Base-by-base conservation (phyloP, 2,888 invertebrate genomes). In the Smittia sp. region DNA sequence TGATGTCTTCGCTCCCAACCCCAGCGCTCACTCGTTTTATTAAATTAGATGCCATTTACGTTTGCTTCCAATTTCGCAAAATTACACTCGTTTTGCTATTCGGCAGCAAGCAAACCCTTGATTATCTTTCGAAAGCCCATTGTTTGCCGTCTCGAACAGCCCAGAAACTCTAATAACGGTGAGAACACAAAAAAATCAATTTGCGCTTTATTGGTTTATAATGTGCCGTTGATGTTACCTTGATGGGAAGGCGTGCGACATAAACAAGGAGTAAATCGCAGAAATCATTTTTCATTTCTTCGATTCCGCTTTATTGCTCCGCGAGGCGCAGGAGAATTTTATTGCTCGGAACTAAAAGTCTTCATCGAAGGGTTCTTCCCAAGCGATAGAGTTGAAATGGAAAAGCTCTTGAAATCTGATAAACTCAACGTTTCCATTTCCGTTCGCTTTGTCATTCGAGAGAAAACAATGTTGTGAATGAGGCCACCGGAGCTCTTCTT, bases 131-230 rank as follows among this genome's bases (percentile, higher is more conserved):
- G 22, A 22, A 22, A 58, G 22, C 22, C 58, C 22, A 22, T 58
- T 58, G 58, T 58, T 18, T 18, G 58, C 58, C 11, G 58, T 22
- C n/a, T 20, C 9, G 18, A 20, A 9, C 58, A 58, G 9, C 58
- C n/a, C 15, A 18, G 52, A 52, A 62, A 18, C 20, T 18, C 63
- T 25, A 25, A 63, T n/a, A 63, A n/a, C 63, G 11, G 63, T 24
- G 58, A 24, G 20, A 58, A 24, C 18, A 22, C 27, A 69, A 20
- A 18, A 46, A 54, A 70, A 58, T 38, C 70, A 58, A 58, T 70
- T 70, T 58, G 32, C 13, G 7, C 52, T 70, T 58, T 70, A 70
- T 70, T 70, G 70, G 20, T 39, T 72, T 72, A 27, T 72, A 62
- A 62, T 72, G 72, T 72, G 62, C 72, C 58, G 62, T 72, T 72